Conservation (phyloP, 2,797 vertebrate species). For the Scolopax bukidnonensis region DNA sequence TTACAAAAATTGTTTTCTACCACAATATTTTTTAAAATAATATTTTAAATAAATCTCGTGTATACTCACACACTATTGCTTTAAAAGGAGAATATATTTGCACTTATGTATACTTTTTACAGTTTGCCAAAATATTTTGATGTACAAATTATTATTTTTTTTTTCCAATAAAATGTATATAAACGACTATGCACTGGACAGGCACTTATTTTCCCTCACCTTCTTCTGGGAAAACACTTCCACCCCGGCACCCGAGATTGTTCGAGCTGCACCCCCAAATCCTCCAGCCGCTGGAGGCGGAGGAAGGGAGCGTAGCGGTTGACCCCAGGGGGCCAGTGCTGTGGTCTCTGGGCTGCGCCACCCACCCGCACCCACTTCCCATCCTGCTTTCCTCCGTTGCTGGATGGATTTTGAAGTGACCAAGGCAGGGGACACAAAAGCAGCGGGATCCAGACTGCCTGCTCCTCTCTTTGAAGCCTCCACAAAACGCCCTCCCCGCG, state of each 20-base stretch:
- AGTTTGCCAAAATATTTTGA: constrained; percentile 81
- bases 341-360: not conserved
- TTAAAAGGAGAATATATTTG: constrained; percentile 85
- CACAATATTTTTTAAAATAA: constrained; percentile 75
- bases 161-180: constrained; percentile 84
- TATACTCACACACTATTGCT: constrained; percentile 86
- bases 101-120: constrained; percentile 85
- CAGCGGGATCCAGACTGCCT: not conserved
- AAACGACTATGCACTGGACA: constrained; percentile 45
- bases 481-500: accelerated
- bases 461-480: not conserved
- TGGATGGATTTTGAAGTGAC: not conserved
- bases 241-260: not conserved
- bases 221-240: not conserved
- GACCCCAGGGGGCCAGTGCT: not conserved
- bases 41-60: constrained; percentile 79
- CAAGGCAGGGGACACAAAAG: not conserved
- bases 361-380: not conserved
- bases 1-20: constrained; percentile 78
- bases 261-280: not conserved
- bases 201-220: not conserved
- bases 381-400: not conserved
- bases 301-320: accelerated
- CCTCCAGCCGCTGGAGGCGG: not conserved
- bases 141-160: constrained; percentile 73